These are phyloP conservation scores for Centruroides vittatus DNA, from an alignment of 1,140 invertebrate genomes.

Conservation along the genomic window DNA sequence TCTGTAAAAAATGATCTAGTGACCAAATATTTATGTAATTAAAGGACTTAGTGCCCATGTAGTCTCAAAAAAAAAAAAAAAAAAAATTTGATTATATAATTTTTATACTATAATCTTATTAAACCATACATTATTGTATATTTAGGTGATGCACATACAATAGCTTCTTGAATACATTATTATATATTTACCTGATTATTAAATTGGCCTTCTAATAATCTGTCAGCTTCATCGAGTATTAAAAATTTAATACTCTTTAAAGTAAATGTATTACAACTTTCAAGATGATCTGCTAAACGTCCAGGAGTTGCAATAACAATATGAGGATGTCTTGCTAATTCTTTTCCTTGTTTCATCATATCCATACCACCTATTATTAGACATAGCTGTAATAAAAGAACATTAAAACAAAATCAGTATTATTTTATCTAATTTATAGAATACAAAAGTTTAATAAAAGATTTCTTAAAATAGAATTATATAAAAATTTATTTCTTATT, in stretches of 20 bases:
- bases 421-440: background rate
- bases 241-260: conserved; percentile 68
- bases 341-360: conserved; percentile 74
- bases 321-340: conserved; percentile 74
- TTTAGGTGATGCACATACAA: background rate
- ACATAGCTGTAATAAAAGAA: conserved; percentile 27
- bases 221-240: conserved; percentile 86
- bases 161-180: background rate
- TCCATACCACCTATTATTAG: conserved; percentile 86
- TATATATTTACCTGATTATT: conserved; percentile 42
- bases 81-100: background rate
- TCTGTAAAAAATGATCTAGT: too few species aligned
- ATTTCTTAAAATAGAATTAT: too few species aligned
- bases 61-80: background rate
- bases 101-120: background rate
- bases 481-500: too few species aligned
- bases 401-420: background rate
- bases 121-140: background rate
- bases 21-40: too few species aligned
- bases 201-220: conserved; percentile 56
- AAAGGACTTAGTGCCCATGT: too few species aligned
- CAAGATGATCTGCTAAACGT: conserved; percentile 66
- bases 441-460: background rate
- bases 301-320: conserved; percentile 91
- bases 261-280: conserved; percentile 65